Evolutionary conservation across 2,888 invertebrate species (phyloP).

Genomic region (Dione juno): DNA sequence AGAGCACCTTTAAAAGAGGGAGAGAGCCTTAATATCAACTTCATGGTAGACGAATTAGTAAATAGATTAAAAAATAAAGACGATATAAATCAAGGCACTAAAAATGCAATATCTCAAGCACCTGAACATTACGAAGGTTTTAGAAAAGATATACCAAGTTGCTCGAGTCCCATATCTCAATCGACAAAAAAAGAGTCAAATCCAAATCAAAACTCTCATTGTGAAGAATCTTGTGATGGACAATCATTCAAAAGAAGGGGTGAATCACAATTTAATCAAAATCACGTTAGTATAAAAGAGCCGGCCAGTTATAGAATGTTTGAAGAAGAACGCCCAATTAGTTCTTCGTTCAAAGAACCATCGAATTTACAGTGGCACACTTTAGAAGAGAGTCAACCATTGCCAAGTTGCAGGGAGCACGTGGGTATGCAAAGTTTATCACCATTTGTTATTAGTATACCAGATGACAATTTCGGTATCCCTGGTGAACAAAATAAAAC

Average conservation of each 20-base stretch:
- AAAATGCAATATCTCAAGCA: slow-evolving; percentile 40
- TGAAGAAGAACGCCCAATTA: slow-evolving; percentile 29
- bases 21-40: slow-evolving; percentile 53
- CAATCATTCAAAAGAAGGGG: slow-evolving; percentile 1
- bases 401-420: slow-evolving; percentile 19
- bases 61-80: slow-evolving; percentile 52
- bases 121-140: slow-evolving; percentile 49
- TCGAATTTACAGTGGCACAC: slow-evolving; percentile 38
- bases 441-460: slow-evolving; percentile 4
- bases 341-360: slow-evolving; percentile 29
- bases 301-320: slow-evolving; percentile 35
- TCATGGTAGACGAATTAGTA: slow-evolving; percentile 55
- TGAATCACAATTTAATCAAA: slow-evolving; percentile 3
- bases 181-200: slow-evolving; percentile 7
- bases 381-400: slow-evolving; percentile 31
- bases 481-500: background rate
- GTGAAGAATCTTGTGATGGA: slow-evolving; percentile 14
- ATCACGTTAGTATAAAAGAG: slow-evolving; percentile 27
- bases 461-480: background rate
- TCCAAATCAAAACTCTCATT: slow-evolving; percentile 29
- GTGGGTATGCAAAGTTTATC: slow-evolving; percentile 22
- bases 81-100: slow-evolving; percentile 28
- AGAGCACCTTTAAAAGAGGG: slow-evolving; percentile 48
- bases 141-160: slow-evolving; percentile 47
- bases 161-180: slow-evolving; percentile 43